Percentiles rank a stretch among this genome's conserved stretches.
These are phyloP conservation scores for Sarcophaga bullata DNA, from an alignment of 1,140 invertebrate genomes.

Conservation along the genomic window DNA sequence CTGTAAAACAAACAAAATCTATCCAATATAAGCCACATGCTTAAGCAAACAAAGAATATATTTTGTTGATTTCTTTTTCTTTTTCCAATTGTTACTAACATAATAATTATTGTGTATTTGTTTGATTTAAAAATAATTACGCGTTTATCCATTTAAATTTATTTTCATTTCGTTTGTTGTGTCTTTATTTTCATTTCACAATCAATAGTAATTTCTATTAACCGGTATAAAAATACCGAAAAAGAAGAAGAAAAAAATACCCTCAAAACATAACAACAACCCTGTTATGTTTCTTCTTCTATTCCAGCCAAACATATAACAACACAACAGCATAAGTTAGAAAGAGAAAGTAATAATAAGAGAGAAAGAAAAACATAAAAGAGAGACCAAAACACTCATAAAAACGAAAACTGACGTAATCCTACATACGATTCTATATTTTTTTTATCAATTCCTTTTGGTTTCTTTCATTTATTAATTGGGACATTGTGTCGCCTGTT, in stretches of 20 bases:
- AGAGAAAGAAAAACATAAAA: not conserved
- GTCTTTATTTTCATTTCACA: too few species aligned
- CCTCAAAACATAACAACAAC: not conserved
- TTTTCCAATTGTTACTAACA: too few species aligned
- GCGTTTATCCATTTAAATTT: too few species aligned
- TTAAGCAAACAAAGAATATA: too few species aligned
- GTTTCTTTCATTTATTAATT: not conserved
- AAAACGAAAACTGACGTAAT: conserved; percentile 35
- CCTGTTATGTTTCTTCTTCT: not conserved
- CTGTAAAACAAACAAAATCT: too few species aligned
- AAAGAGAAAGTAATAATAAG: not conserved
- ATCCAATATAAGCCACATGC: too few species aligned
- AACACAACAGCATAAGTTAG: not conserved
- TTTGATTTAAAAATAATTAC: too few species aligned
- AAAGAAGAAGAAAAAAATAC: too few species aligned
- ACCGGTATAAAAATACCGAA: not conserved
- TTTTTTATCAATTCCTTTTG: not conserved
- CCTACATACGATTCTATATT: conserved; percentile 6
- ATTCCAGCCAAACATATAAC: not conserved
- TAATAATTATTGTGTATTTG: too few species aligned
- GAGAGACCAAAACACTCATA: not conserved
- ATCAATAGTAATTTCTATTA: not conserved
- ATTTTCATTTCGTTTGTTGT: too few species aligned
- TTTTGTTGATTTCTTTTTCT: too few species aligned
- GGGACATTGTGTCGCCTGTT: conserved; percentile 25